Evolutionary conservation across 1,140 invertebrate species (phyloP).

Genomic region (Zaprionus ornatus): DNA sequence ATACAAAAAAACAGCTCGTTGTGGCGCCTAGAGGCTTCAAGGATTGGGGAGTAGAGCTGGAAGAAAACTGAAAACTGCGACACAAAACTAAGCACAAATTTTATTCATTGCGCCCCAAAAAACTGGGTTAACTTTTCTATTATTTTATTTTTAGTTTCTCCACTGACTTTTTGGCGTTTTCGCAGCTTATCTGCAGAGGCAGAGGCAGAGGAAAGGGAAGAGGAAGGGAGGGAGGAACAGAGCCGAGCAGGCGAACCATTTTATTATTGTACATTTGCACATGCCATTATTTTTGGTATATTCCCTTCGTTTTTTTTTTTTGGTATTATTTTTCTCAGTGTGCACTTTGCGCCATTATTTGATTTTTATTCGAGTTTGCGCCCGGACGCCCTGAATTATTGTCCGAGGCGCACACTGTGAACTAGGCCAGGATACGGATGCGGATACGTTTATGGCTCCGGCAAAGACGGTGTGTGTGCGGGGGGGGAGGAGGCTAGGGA

Average conservation of each 20-base stretch:
- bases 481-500: neutral
- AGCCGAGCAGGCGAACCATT: neutral
- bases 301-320: conserved; percentile 7
- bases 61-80: conserved; percentile 36
- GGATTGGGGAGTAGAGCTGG: conserved; percentile 2
- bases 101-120: conserved; percentile 45
- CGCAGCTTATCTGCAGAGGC: conserved; percentile 19
- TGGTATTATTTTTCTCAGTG: conserved; percentile 23
- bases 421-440: conserved; percentile 60
- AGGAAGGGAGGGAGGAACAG: neutral
- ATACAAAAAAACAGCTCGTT: neutral
- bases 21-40: neutral
- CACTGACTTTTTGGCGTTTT: conserved; percentile 23
- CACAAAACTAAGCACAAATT: conserved; percentile 44
- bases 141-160: conserved; percentile 26
- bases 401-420: conserved; percentile 67
- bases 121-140: conserved; percentile 64
- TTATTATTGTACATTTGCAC: conserved; percentile 44
- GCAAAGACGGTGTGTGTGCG: neutral
- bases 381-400: conserved; percentile 64
- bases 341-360: conserved; percentile 72
- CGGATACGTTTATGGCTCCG: conserved; percentile 36
- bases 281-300: conserved; percentile 16
- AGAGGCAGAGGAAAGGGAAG: neutral
- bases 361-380: conserved; percentile 72